phyloP scores from a whole-genome alignment of 1,140 invertebrate genomes.

The Pogonomyrmex californicus region DNA sequence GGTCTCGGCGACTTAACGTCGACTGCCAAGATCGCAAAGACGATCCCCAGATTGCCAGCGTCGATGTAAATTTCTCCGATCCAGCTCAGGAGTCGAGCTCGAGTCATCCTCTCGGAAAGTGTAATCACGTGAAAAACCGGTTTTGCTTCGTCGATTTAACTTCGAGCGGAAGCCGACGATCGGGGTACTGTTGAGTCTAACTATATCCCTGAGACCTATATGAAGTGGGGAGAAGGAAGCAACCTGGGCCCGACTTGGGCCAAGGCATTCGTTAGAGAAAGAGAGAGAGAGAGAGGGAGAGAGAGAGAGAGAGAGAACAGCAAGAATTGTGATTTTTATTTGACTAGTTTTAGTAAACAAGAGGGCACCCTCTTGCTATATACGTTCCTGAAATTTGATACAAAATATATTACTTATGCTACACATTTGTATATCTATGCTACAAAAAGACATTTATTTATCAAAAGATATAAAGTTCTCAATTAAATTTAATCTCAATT shows the following conservation, averaged over 20 bases:
- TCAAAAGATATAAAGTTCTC: neutral
- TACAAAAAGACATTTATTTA: neutral
- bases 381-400: constrained; percentile 36
- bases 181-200: constrained; percentile 26
- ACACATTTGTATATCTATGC: neutral
- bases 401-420: neutral
- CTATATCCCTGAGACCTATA: constrained; percentile 31
- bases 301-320: no score
- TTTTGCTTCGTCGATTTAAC: constrained; percentile 43
- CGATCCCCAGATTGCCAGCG: neutral
- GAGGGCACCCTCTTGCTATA: neutral
- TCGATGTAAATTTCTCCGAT: constrained; percentile 27
- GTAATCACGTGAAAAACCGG: constrained; percentile 67
- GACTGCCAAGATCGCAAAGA: neutral
- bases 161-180: constrained; percentile 45
- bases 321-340: constrained; percentile 32
- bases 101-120: neutral
- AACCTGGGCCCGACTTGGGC: constrained; percentile 53
- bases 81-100: constrained; percentile 2
- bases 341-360: neutral
- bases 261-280: constrained; percentile 46
- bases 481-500: neutral
- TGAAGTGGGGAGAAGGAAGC: constrained; percentile 50
- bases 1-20: neutral
- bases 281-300: neutral